Evolutionary conservation across 2,797 vertebrate species (phyloP).

Genomic region (Brachyalestes nurse): DNA sequence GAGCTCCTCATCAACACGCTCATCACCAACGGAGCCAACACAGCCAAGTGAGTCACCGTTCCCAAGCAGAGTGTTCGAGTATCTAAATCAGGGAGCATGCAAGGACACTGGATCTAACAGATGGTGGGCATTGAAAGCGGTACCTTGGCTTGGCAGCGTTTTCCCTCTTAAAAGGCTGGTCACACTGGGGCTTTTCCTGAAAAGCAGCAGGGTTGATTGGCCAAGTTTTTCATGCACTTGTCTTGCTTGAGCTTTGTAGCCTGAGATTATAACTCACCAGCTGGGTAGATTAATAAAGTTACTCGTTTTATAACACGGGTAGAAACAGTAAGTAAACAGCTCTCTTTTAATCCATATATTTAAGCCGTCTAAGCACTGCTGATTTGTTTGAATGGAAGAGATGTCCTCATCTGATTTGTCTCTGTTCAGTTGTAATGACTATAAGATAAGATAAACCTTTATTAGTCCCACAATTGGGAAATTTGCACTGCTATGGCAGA

Average conservation of each 20-base stretch:
- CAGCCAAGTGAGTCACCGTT: slow-evolving; percentile 88
- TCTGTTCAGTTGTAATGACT: background rate
- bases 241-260: background rate
- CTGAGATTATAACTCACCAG: background rate
- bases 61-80: background rate
- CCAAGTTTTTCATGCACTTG: background rate
- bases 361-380: background rate
- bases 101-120: background rate
- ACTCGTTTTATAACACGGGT: background rate
- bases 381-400: background rate
- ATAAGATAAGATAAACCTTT: too few species aligned
- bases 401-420: background rate
- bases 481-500: too few species aligned
- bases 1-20: slow-evolving; percentile 98
- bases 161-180: background rate
- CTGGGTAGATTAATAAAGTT: background rate
- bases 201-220: slow-evolving; percentile 6
- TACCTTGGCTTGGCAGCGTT: background rate
- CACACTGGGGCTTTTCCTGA: background rate
- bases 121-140: background rate
- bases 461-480: too few species aligned
- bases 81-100: background rate
- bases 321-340: background rate
- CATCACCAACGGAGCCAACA: slow-evolving; percentile 94
- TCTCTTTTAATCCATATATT: background rate